Evolutionary conservation across 1,140 invertebrate species (phyloP).

Genomic region (Cotesia vestalis): DNA sequence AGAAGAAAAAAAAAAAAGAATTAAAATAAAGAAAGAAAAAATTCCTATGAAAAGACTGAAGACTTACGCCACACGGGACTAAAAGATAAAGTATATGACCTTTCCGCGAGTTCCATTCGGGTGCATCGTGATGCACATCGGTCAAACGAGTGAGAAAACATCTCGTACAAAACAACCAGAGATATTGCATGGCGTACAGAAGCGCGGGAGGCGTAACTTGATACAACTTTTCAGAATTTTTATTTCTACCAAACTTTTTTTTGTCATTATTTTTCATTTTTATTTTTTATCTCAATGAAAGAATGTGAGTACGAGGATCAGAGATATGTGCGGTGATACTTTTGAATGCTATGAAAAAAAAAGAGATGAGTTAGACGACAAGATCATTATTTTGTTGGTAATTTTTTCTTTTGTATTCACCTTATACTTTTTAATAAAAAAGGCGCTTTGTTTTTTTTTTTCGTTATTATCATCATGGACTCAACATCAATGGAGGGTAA

Average conservation of each 20-base stretch:
- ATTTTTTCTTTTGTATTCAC: too few species aligned
- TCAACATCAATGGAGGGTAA: too few species aligned
- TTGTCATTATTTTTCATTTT: neutral
- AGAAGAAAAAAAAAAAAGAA: constrained; percentile 1
- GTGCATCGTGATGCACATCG: constrained; percentile 39
- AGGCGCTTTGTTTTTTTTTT: too few species aligned
- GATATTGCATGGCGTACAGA: constrained; percentile 7
- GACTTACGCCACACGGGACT: constrained; percentile 22
- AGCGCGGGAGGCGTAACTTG: constrained; percentile 39
- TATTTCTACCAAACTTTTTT: constrained; percentile 9
- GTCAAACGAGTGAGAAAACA: constrained; percentile 32
- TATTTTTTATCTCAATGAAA: too few species aligned
- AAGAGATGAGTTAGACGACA: too few species aligned
- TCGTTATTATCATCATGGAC: too few species aligned
- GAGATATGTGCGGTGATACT: too few species aligned
- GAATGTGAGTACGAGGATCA: too few species aligned
- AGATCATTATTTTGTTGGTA: too few species aligned
- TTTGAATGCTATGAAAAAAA: too few species aligned
- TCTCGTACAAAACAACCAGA: constrained; percentile 20
- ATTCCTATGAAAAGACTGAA: too few species aligned
- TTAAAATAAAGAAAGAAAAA: neutral
- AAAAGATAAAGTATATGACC: constrained; percentile 38
- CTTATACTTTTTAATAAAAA: too few species aligned
- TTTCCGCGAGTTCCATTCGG: constrained; percentile 39
- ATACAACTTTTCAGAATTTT: constrained; percentile 46